A percentile compares a stretch with the other conserved stretches of the same genome.
phyloP scores from a whole-genome alignment of 2,888 invertebrate genomes.

The Malthinus seriepunctatus region DNA sequence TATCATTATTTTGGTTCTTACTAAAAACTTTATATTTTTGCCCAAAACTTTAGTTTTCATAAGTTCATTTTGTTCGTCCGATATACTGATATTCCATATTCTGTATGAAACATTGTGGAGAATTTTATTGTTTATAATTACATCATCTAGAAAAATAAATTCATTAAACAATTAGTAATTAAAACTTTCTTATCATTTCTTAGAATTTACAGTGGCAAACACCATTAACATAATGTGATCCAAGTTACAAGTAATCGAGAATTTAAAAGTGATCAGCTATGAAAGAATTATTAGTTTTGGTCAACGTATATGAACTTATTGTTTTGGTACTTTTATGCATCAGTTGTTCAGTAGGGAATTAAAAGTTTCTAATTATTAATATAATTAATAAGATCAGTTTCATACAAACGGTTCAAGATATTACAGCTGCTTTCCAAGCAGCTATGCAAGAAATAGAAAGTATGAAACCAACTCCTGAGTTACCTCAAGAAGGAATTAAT shows the following conservation, averaged over 20 bases:
- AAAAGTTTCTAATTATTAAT: background rate
- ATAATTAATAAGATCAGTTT: background rate
- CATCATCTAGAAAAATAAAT: too few relatives aligned
- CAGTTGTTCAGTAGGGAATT: background rate
- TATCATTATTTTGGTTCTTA: constrained; percentile 44
- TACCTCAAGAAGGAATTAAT: background rate
- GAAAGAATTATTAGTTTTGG: background rate
- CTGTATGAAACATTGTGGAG: constrained; percentile 46
- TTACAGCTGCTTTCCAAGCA: too few relatives aligned
- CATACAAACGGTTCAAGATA: background rate
- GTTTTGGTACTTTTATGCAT: background rate
- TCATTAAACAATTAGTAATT: background rate
- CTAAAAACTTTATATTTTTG: constrained; percentile 44
- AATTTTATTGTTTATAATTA: constrained; percentile 15
- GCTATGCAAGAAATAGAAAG: too few relatives aligned
- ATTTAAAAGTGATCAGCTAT: too few relatives aligned
- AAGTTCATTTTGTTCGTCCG: constrained; percentile 35
- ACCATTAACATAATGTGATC: background rate
- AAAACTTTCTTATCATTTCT: background rate
- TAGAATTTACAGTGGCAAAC: background rate
- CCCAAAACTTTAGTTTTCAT: constrained; percentile 41
- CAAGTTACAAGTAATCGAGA: too few relatives aligned
- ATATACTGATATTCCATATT: constrained; percentile 45
- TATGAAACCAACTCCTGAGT: background rate
- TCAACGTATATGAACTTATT: too few relatives aligned